Conservation (phyloP, 2,113 vertebrate species). For the Himantopus leucocephalus region DNA sequence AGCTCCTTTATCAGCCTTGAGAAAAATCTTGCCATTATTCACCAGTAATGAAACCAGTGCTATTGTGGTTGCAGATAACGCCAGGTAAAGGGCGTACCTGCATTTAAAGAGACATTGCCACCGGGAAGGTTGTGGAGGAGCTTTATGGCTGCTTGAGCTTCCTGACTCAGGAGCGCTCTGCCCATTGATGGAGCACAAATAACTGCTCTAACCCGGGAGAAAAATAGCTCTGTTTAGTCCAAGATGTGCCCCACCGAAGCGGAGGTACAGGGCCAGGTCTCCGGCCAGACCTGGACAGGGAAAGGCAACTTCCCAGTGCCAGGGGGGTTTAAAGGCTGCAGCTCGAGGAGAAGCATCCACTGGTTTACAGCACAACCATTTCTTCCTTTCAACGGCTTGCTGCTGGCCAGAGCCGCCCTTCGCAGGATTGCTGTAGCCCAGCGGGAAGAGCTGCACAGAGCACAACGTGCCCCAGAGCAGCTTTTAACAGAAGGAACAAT, state of each 20-base stretch:
- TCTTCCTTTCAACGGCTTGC: background rate
- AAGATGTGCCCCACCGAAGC: accelerated
- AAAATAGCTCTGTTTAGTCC: background rate
- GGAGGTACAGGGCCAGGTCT: background rate
- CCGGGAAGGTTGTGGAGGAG: background rate
- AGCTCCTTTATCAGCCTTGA: background rate
- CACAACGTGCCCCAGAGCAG: background rate
- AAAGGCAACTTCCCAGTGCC: background rate
- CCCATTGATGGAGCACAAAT: background rate
- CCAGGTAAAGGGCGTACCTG: background rate
- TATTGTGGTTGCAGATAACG: background rate
- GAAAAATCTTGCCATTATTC: background rate
- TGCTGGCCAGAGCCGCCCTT: background rate
- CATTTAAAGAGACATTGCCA: background rate
- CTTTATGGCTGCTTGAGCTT: background rate
- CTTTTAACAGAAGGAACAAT: background rate
- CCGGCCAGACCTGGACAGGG: accelerated
- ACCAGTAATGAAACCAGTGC: background rate
- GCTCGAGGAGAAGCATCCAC: accelerated
- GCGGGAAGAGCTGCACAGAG: background rate
- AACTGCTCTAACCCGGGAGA: background rate
- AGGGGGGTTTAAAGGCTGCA: background rate
- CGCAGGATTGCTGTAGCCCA: background rate
- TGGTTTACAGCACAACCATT: accelerated
- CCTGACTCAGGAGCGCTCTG: background rate